These are phyloP conservation scores for Felis chaus DNA, from an alignment of 2,113 vertebrate genomes.

Conservation along the genomic window DNA sequence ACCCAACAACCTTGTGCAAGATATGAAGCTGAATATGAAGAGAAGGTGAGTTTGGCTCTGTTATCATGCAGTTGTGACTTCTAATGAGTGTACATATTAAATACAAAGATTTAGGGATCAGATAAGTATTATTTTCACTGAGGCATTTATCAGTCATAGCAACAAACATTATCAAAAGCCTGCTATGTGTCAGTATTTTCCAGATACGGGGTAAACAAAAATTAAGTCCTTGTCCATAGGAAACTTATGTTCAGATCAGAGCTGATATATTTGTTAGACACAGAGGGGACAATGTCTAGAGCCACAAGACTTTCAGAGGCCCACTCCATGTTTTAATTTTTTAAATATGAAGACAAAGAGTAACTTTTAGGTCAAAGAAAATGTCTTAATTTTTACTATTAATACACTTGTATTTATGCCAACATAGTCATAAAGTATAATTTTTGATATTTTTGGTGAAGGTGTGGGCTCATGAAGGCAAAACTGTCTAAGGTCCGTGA, in stretches of 20 bases:
- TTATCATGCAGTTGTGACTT: neutral
- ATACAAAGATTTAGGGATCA: neutral
- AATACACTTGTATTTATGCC: neutral
- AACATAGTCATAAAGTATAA: neutral
- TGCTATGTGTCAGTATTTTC: neutral
- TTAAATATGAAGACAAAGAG: neutral
- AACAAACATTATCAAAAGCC: neutral
- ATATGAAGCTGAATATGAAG: constrained; percentile 69
- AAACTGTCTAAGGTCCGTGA: neutral
- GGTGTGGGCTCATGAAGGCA: neutral
- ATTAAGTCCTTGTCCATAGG: neutral
- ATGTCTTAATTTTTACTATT: neutral
- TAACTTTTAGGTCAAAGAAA: constrained; percentile 4
- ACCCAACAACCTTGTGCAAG: constrained; percentile 84
- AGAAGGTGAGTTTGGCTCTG: constrained; percentile 84
- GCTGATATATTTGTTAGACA: neutral
- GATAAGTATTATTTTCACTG: neutral
- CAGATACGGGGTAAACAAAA: neutral
- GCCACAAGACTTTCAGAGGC: neutral
- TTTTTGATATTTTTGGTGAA: neutral
- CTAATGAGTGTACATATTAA: neutral
- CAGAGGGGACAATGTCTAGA: neutral
- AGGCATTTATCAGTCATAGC: neutral
- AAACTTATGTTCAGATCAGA: neutral
- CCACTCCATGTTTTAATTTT: neutral